A percentile compares a stretch with the other conserved stretches of the same genome.
phyloP scores from a whole-genome alignment of 1,140 invertebrate species.

The Radopholus similis region DNA sequence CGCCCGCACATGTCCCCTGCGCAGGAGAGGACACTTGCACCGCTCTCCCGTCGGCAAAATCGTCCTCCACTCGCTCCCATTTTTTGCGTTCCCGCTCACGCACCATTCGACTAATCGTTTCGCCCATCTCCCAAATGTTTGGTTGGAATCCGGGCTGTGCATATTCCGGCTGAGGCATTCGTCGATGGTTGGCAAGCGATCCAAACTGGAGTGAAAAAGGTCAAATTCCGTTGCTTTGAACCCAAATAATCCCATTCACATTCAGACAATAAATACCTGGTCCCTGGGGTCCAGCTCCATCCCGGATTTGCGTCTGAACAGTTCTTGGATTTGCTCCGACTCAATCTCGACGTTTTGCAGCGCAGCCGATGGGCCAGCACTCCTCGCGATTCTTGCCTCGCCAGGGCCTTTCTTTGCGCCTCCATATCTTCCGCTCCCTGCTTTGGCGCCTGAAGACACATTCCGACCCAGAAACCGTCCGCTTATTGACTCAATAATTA shows the following conservation, averaged over 20 bases:
- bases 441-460: too few relatives aligned
- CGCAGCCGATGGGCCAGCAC: too few relatives aligned
- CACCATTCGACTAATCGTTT: neutral
- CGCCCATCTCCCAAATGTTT: conserved; percentile 8
- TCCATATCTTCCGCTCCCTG: too few relatives aligned
- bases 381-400: too few relatives aligned
- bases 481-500: too few relatives aligned
- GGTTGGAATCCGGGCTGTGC: neutral
- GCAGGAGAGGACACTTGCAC: neutral
- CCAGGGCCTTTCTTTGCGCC: too few relatives aligned
- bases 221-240: too few relatives aligned
- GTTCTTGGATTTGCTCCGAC: neutral
- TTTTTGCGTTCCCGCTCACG: conserved; percentile 2
- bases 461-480: too few relatives aligned
- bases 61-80: conserved; percentile 8
- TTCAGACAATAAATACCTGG: neutral
- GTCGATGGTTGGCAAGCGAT: neutral
- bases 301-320: neutral
- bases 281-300: neutral
- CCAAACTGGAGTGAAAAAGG: conserved; percentile 6
- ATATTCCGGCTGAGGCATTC: conserved; percentile 7
- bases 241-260: neutral
- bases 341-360: neutral
- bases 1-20: neutral
- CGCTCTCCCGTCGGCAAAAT: conserved; percentile 8